Conservation (phyloP, 2,888 invertebrate genomes). For the Parnassius orleans region DNA sequence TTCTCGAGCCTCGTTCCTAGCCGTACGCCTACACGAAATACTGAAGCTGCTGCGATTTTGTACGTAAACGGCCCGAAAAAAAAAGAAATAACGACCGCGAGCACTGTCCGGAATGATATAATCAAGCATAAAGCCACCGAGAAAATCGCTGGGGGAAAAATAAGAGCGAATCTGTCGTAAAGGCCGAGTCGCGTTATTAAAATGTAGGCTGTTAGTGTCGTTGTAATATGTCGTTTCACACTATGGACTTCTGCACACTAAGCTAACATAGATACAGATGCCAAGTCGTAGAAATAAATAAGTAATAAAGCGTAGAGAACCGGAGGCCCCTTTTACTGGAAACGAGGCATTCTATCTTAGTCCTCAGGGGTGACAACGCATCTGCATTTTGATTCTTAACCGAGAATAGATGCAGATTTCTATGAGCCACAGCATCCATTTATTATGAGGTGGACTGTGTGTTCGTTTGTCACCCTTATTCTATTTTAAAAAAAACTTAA, state of each 20-base stretch:
- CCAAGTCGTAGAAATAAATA: too few relatives aligned
- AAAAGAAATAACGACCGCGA: slow-evolving; percentile 31
- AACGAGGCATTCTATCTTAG: too few relatives aligned
- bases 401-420: too few relatives aligned
- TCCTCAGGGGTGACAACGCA: too few relatives aligned
- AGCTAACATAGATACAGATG: too few relatives aligned
- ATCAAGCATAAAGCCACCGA: slow-evolving; percentile 32
- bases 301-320: too few relatives aligned
- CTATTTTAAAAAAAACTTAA: too few relatives aligned
- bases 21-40: slow-evolving; percentile 24
- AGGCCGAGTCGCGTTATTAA: slow-evolving; percentile 33
- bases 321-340: too few relatives aligned
- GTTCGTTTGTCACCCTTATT: too few relatives aligned
- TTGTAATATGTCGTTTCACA: background rate
- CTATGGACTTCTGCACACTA: background rate
- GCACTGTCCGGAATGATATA: slow-evolving; percentile 36
- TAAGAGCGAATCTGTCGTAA: slow-evolving; percentile 35
- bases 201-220: slow-evolving; percentile 18
- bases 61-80: slow-evolving; percentile 23
- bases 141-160: slow-evolving; percentile 26
- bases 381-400: too few relatives aligned
- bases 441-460: too few relatives aligned
- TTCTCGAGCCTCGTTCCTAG: background rate
- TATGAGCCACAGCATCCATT: too few relatives aligned
- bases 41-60: slow-evolving; percentile 15